Percentiles rank a stretch among this genome's conserved stretches.
phyloP scores from a whole-genome alignment of 2,113 vertebrate species.

The Struthio camelus region DNA sequence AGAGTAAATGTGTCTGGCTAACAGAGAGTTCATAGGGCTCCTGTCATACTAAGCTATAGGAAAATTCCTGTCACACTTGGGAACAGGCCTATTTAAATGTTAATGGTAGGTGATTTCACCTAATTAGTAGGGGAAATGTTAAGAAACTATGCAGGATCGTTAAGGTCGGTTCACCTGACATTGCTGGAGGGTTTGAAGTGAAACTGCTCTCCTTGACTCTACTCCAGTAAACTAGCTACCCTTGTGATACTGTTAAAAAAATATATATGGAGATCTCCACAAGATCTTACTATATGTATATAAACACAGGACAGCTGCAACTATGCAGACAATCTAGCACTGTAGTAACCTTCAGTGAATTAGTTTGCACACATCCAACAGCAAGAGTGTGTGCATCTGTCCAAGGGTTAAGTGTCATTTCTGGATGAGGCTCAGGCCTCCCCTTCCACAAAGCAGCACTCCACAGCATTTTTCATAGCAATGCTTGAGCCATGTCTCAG shows the following conservation, averaged over 20 bases:
- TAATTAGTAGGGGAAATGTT: not conserved
- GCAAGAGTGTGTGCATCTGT: not conserved
- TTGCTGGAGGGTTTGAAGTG: not conserved
- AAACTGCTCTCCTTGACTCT: not conserved
- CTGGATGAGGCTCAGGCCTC: not conserved
- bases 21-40: not conserved
- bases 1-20: not conserved
- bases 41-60: not conserved
- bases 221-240: not conserved
- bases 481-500: not conserved
- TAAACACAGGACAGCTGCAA: not conserved
- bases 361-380: not conserved
- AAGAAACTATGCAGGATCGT: not conserved
- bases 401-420: not conserved
- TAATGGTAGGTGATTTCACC: not conserved
- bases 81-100: not conserved
- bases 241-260: not conserved
- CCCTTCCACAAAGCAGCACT: not conserved
- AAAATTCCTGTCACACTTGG: not conserved
- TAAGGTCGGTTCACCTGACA: not conserved
- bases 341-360: not conserved
- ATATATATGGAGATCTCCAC: not conserved
- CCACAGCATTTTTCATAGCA: not conserved
- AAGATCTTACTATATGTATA: not conserved
- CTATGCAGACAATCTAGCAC: not conserved